Conservation (phyloP, 2,797 vertebrate species). For the Rhadinocentrus ornatus region DNA sequence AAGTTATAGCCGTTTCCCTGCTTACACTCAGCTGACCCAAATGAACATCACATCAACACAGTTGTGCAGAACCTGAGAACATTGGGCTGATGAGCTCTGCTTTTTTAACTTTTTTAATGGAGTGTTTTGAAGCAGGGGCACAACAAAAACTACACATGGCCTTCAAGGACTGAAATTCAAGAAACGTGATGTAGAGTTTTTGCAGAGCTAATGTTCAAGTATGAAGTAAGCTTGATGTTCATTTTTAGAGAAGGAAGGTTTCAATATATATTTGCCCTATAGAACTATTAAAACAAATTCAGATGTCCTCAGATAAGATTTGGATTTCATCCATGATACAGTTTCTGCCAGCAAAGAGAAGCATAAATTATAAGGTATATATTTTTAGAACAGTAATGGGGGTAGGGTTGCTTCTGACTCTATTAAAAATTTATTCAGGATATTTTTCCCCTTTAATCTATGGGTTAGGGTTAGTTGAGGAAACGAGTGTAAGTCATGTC, state of each 20-base stretch:
- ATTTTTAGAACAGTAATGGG: too few relatives aligned
- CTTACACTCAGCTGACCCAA: too few relatives aligned
- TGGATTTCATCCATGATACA: not conserved
- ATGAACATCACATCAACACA: too few relatives aligned
- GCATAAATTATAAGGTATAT: not conserved
- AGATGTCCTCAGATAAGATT: not conserved
- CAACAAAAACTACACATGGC: too few relatives aligned
- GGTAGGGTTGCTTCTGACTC: too few relatives aligned
- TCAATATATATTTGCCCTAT: not conserved
- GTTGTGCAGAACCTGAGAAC: too few relatives aligned
- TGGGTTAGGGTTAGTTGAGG: not conserved
- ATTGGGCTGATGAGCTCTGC: too few relatives aligned
- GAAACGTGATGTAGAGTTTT: not conserved
- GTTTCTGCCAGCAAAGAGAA: not conserved
- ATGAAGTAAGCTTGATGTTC: not conserved
- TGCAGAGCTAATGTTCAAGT: not conserved
- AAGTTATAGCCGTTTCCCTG: too few relatives aligned
- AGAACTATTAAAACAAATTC: not conserved
- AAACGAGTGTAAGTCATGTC: conserved; percentile 10
- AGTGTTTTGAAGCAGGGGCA: too few relatives aligned
- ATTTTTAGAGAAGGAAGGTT: not conserved
- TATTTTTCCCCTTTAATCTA: not conserved
- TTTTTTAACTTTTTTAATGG: too few relatives aligned
- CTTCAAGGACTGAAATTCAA: too few relatives aligned
- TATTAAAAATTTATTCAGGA: not conserved